Base-by-base conservation (phyloP, 2,113 vertebrate genomes). In the Tringa solitaria region DNA sequence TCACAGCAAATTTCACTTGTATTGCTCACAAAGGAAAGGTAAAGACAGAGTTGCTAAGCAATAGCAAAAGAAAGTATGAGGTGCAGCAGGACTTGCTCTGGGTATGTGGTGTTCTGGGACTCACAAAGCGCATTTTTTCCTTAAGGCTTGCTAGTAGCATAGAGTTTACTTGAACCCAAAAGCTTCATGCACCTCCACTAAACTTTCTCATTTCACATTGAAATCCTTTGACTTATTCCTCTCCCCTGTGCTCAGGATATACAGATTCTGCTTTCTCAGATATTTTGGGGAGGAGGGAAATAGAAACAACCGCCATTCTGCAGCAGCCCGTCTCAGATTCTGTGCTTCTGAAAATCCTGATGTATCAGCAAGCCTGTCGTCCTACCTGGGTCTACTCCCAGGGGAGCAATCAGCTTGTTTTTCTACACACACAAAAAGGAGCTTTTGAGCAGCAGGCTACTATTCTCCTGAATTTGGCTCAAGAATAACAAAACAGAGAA, bases 131-230 rank as follows among this genome's bases (percentile, higher is more conserved):
- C 14, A 10, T 53, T 37, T 56, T 84, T 89, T 60, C 56, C 60
- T 45, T 43, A 17, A 48, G 79, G 14, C 12, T 86, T 43, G 6
- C 33, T 64, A 5, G 9, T 27, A 81, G 15, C 0, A 0, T 35
- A 69, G 22, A 9, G 7, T 50, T 89, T 41, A 33, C 54, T 60
- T 57, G 27, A 79, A 59, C 20, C 26, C 32, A 50, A 95, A 72
- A 84, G 11, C 48, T 84, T 87, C 39, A 43, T 2, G 0, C 0
- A 14, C 8, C 39, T 84, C 18, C 45, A 16, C 14, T 37, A 59
- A 94, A 59, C 11, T 18, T 75, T 41, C 51, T 75, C 17, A 32
- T n/a, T 81, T 65, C 53, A 53, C 70, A 28, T 5, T 43, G 27
- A 82, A 87, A 70, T 51, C 43, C 21, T 84, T 72, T 19, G 22